Conservation (phyloP, 2,113 vertebrate species). For the Sula dactylatra region DNA sequence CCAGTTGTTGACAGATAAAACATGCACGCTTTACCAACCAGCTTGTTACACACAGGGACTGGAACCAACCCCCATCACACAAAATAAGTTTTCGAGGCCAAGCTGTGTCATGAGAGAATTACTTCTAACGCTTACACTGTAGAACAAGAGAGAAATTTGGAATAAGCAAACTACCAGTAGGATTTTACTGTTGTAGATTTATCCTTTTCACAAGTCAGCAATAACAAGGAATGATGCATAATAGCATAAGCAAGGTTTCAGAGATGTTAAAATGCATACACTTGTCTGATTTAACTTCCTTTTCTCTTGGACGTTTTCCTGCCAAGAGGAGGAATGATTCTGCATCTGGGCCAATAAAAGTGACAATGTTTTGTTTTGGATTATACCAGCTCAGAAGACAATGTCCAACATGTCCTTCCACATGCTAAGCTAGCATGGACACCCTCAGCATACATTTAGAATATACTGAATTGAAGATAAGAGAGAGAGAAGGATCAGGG, state of each 20-base stretch:
- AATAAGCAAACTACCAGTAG: not conserved
- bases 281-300: not conserved
- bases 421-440: not conserved
- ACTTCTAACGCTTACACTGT: not conserved
- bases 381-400: not conserved
- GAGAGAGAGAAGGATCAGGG: not conserved
- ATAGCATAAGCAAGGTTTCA: not conserved
- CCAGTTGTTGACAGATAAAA: not conserved
- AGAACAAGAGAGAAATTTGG: not conserved
- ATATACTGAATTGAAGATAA: not conserved
- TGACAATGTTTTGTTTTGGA: not conserved
- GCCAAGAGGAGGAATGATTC: not conserved
- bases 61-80: not conserved
- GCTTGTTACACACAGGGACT: not conserved
- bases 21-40: not conserved
- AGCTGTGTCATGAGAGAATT: not conserved
- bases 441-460: not conserved
- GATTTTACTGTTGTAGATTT: not conserved
- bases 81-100: not conserved
- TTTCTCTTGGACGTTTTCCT: not conserved
- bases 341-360: not conserved
- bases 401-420: not conserved
- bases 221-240: not conserved
- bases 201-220: not conserved
- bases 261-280: not conserved